Evolutionary conservation across 2,797 vertebrate genomes (phyloP).

Genomic region (Hypotaenidia philippensis): DNA sequence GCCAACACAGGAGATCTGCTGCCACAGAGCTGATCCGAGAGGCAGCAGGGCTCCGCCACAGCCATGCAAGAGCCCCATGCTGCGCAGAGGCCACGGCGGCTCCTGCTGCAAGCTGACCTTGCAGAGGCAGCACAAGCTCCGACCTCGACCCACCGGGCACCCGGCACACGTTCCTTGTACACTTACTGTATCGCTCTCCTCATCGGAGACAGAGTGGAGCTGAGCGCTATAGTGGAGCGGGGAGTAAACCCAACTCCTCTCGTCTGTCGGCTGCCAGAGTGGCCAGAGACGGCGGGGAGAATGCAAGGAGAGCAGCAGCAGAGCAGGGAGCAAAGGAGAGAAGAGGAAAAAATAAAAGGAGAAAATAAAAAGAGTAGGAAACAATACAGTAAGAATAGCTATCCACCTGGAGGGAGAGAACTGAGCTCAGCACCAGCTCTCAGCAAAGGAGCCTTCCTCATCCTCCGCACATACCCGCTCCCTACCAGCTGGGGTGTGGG

Average conservation of each 20-base stretch:
- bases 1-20: background rate
- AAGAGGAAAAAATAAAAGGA: slow-evolving; percentile 72
- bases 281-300: slow-evolving; percentile 82
- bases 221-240: slow-evolving; percentile 97
- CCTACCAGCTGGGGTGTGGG: background rate
- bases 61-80: background rate
- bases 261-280: slow-evolving; percentile 94
- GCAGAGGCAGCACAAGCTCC: background rate
- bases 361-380: slow-evolving; percentile 77
- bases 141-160: background rate
- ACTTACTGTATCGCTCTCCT: slow-evolving; percentile 99
- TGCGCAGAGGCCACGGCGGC: background rate
- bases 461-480: background rate
- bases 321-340: slow-evolving; percentile 82
- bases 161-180: slow-evolving; percentile 11
- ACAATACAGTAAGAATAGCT: slow-evolving; percentile 48
- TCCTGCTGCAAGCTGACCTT: background rate
- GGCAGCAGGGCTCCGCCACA: background rate
- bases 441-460: background rate
- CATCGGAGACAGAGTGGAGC: slow-evolving; percentile 91
- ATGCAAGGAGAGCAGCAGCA: slow-evolving; percentile 79
- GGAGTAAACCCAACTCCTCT: slow-evolving; percentile 99
- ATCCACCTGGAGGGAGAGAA: slow-evolving; percentile 1
- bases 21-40: background rate
- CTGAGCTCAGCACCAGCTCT: background rate